Evolutionary conservation across 2,113 vertebrate genomes (phyloP), one percentile per base, ranked within the genome.

Genomic region (Phasianus colchicus): DNA sequence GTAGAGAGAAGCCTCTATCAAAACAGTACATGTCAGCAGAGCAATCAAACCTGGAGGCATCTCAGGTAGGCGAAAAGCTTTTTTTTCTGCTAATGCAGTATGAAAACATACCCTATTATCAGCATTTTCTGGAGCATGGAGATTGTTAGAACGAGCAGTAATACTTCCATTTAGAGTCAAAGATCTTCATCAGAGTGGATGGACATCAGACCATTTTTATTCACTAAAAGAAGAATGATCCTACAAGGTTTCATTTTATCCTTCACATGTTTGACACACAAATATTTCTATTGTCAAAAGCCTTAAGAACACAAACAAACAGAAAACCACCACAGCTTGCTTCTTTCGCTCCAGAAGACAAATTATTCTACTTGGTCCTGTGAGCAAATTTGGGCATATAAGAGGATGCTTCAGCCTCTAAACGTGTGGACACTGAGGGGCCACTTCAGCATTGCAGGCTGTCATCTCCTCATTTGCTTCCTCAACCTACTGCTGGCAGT

Each of bases 261-360:
- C 61, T 85, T 93, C 38, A 70, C 45, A 64, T 78, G 34, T 87
- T 66, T 89, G 36, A 77, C 22, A 24, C 75, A 66, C 78, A 95
- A 96, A 65, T 96, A 88, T 77, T 95, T 80, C 65, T 67, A 48
- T 30, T 91, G 67, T 32, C 69, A 93, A 96, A 79, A 74, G 55
- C 45, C 32, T 32, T 12, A 20, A 30, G 58, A 43, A 25, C 25
- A 43, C 43, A 13, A 25, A 2, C 22, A 34, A 36, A 63, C 42
- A 32, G 27, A 30, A 25, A 15, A 34, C 89, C 45, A 58, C 87
- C 86, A 36, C 64, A 91, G 71, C 83, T 76, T 89, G 30, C 48
- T 88, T 87, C 90, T 95, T 97, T 97, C 93, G 93, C 71, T 97
- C 52, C 76, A 91, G 88, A 97, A 96, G 94, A 96, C 90, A 96